Evolutionary conservation across 2,888 invertebrate species (phyloP).

Genomic region (Ormyrus nitidulus): DNA sequence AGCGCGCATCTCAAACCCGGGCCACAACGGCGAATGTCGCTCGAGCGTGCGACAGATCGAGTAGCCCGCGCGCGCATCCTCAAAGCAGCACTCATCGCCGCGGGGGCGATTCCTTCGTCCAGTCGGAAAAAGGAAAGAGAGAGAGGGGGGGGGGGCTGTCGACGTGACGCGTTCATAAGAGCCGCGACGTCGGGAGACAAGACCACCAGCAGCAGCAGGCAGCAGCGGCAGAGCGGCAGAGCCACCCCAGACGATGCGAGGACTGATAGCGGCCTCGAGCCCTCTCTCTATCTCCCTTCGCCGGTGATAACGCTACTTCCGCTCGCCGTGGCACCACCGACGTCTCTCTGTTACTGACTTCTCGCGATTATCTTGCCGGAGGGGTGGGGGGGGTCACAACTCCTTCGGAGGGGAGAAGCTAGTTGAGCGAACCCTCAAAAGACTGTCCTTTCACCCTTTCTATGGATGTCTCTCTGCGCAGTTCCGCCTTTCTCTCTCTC

Average conservation of each 20-base stretch:
- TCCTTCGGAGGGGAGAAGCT: slow-evolving; percentile 9
- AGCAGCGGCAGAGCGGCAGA: slow-evolving; percentile 18
- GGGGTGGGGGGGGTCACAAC: slow-evolving; percentile 23
- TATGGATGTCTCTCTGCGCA: too few relatives aligned
- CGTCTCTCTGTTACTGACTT: slow-evolving; percentile 65
- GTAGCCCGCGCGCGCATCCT: too few relatives aligned
- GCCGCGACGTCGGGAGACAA: too few relatives aligned
- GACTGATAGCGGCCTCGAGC: slow-evolving; percentile 59
- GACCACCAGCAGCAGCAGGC: too few relatives aligned
- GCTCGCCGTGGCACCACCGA: slow-evolving; percentile 42
- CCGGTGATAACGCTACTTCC: slow-evolving; percentile 58
- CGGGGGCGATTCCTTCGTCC: background rate
- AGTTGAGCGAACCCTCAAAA: background rate
- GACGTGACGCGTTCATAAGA: too few relatives aligned
- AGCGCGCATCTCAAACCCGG: too few relatives aligned
- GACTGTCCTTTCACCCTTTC: background rate
- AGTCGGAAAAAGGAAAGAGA: slow-evolving; percentile 26
- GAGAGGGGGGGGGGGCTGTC: background rate
- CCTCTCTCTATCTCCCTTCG: slow-evolving; percentile 25
- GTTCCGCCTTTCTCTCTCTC: slow-evolving; percentile 2
- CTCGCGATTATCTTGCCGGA: slow-evolving; percentile 57
- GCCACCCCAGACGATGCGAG: slow-evolving; percentile 67
- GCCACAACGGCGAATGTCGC: too few relatives aligned
- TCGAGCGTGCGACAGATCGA: too few relatives aligned
- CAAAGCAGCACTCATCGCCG: too few relatives aligned